These are phyloP conservation scores for Halcyon leucocephala DNA, from an alignment of 2,797 vertebrate genomes.

Conservation along the genomic window DNA sequence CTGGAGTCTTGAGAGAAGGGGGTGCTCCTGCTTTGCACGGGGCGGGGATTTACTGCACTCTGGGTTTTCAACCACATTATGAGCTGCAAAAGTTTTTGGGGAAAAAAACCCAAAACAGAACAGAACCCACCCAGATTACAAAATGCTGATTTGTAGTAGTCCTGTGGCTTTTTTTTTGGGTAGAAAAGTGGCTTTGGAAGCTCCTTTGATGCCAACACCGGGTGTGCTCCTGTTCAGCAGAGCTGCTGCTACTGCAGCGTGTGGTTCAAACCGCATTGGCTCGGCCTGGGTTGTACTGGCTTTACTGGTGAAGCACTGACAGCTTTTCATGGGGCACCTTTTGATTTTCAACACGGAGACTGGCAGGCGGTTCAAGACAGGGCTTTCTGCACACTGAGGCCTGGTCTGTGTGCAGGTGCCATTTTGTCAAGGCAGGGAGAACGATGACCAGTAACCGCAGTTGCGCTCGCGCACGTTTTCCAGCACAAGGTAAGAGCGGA, in stretches of 20 bases:
- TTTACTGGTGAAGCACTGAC: rapidly evolving
- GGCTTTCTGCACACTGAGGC: too few species aligned
- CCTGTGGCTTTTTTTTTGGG: neutral
- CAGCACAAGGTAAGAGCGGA: neutral
- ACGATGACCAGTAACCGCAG: rapidly evolving
- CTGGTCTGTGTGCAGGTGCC: neutral
- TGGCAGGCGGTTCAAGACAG: neutral
- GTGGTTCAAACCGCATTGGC: neutral
- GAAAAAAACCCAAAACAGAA: too few species aligned
- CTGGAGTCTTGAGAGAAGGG: neutral
- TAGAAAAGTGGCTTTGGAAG: neutral
- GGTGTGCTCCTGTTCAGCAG: rapidly evolving
- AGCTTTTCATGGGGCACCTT: rapidly evolving
- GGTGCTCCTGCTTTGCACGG: too few species aligned
- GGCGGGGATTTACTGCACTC: rapidly evolving
- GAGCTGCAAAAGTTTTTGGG: neutral
- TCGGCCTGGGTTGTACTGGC: rapidly evolving
- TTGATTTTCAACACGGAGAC: too few species aligned
- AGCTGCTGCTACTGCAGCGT: rapidly evolving
- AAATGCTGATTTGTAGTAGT: neutral
- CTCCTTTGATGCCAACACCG: rapidly evolving
- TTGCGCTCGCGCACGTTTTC: rapidly evolving
- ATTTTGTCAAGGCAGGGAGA: neutral
- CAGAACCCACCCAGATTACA: too few species aligned
- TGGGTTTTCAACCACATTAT: rapidly evolving